Evolutionary conservation across 2,888 invertebrate genomes (phyloP).

Genomic region (Lasius fuliginosus): DNA sequence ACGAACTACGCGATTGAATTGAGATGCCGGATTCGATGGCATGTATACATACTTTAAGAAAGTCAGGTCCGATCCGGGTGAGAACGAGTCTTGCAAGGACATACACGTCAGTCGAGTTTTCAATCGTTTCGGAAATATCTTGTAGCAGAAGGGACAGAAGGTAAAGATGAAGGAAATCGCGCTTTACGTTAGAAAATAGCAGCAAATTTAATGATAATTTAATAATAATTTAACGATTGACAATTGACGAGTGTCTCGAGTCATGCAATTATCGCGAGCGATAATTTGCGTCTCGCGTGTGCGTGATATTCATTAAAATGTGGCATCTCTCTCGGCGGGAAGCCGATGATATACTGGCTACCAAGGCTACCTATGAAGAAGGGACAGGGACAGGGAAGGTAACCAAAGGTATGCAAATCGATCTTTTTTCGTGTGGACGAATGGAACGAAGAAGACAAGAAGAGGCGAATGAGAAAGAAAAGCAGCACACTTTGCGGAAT

Average conservation of each 20-base stretch:
- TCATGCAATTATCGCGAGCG: constrained; percentile 51
- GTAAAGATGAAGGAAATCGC: background rate
- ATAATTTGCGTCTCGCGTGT: constrained; percentile 60
- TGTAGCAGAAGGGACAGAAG: too few relatives aligned
- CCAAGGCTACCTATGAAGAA: constrained; percentile 53
- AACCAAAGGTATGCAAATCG: background rate
- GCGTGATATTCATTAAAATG: constrained; percentile 83
- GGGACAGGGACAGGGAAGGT: constrained; percentile 40
- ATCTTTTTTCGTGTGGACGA: constrained; percentile 47
- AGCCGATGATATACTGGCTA: constrained; percentile 74
- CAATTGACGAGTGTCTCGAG: background rate
- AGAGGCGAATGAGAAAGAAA: background rate
- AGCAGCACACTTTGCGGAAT: background rate
- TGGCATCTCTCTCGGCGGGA: constrained; percentile 70
- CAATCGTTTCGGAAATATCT: background rate
- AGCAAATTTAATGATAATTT: background rate
- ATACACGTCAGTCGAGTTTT: background rate
- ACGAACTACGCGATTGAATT: constrained; percentile 14
- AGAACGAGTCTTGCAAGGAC: constrained; percentile 28
- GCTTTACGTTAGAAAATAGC: too few relatives aligned
- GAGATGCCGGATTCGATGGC: constrained; percentile 21
- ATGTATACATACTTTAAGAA: background rate
- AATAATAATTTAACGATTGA: background rate
- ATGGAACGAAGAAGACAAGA: background rate
- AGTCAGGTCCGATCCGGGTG: background rate